Base-by-base conservation (phyloP, 2,888 invertebrate species). In the Tipula lateralis region DNA sequence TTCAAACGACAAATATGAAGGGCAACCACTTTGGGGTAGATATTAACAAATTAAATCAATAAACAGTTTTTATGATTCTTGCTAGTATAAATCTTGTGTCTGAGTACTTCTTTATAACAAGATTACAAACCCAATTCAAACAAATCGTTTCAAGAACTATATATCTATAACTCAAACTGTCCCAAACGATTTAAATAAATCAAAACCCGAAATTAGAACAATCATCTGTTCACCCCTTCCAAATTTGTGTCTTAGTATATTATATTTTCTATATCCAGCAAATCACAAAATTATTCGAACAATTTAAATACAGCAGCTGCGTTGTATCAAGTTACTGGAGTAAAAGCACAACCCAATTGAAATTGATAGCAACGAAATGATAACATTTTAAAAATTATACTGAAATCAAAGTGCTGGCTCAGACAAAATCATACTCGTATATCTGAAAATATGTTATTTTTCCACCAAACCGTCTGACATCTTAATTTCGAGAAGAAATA, bases 381-480 rank as follows among this genome's bases (percentile, higher is more conserved):
- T 7, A 12, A 24, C 16, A 7, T 50, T 19, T 16, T 16, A 66
- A 66, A 66, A 66, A 66, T 24, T 24, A 66, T 66, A 32, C 19
- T 24, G 24, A 66, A 66, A 66, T 66, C 19, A 66, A 66, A 66
- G 66, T 66, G 66, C 66, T 66, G 66, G 24, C 66, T 66, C 66
- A 66, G 19, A 66, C 66, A 66, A 66, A 66, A 7, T 24, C n/a
- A n/a, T n/a, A n/a, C n/a, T n/a, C n/a, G n/a, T 12, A 12, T 66
- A 66, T 66, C 24, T 66, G 12, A 66, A 66, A 66, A 24, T 66
- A 66, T 66, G 19, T 44, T 24, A 24, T 24, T 24, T 66, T 9
- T 66, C 66, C 66, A 24, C 66, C 66, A 66, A 66, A 66, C 66
- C 19, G 66, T 66, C 66, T 66, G 66, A 66, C 66, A 66, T 66